Percentiles rank a stretch among this genome's conserved stretches.
Conservation (phyloP, 1,140 invertebrate species). For the Dreissena polymorpha region DNA sequence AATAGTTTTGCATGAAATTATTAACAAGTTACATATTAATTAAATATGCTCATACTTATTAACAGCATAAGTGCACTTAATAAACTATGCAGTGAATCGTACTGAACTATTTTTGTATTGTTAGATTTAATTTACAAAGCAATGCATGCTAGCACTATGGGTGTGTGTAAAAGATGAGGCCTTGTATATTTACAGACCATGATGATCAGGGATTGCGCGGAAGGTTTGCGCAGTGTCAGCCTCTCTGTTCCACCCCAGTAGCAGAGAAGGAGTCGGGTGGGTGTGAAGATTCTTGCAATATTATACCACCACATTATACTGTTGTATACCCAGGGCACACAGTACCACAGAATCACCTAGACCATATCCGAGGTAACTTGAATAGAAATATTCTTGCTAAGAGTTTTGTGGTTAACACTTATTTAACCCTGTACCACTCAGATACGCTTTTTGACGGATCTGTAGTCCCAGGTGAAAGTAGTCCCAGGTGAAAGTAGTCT, state of each 20-base stretch:
- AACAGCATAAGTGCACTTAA: background rate
- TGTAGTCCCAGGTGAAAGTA: too few relatives aligned
- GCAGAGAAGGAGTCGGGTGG: background rate
- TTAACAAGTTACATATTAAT: background rate
- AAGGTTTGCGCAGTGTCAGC: background rate
- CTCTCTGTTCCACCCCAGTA: background rate
- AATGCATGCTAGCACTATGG: background rate
- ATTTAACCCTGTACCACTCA: too few relatives aligned
- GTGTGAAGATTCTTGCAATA: too few relatives aligned
- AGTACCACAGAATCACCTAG: too few relatives aligned
- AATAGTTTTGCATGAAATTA: background rate
- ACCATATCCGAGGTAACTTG: too few relatives aligned
- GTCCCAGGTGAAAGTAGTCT: too few relatives aligned
- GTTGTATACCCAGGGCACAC: too few relatives aligned
- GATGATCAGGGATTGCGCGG: background rate
- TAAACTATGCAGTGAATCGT: background rate
- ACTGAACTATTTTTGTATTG: background rate
- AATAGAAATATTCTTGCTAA: too few relatives aligned
- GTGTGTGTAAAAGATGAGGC: background rate
- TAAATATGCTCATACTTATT: background rate
- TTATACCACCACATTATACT: too few relatives aligned
- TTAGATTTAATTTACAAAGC: background rate
- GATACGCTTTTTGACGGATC: too few relatives aligned
- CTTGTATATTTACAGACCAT: constrained; percentile 33
- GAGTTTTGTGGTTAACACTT: too few relatives aligned